phyloP scores from a whole-genome alignment of 2,113 vertebrate genomes.

The Nycticebus coucang region DNA sequence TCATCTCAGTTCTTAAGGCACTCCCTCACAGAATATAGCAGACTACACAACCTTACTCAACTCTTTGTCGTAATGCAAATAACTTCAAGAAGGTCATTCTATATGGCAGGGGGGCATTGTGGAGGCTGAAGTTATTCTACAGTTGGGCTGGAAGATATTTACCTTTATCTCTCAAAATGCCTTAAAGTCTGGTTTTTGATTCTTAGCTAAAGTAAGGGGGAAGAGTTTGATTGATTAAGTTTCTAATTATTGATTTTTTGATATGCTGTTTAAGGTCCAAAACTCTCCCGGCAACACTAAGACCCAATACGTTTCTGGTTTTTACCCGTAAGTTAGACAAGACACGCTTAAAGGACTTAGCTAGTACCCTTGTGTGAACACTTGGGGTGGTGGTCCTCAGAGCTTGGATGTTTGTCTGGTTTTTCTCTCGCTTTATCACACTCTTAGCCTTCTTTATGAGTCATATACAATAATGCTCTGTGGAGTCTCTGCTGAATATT shows the following conservation, averaged over 20 bases:
- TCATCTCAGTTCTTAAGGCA: neutral
- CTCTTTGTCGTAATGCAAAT: neutral
- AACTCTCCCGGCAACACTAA: neutral
- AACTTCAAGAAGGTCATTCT: neutral
- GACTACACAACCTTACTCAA: neutral
- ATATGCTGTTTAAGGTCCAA: neutral
- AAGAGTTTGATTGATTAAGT: neutral
- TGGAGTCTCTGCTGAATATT: neutral
- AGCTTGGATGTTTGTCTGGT: neutral
- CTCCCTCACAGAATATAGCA: neutral
- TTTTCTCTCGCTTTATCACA: neutral
- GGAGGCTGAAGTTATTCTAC: neutral
- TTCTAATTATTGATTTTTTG: neutral
- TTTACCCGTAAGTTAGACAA: neutral
- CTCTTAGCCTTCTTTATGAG: neutral
- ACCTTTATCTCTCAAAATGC: neutral
- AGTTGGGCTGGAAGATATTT: neutral
- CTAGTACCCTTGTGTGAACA: neutral
- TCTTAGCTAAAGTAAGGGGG: neutral
- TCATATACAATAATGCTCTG: neutral
- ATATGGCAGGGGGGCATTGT: accelerated
- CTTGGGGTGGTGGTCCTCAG: neutral
- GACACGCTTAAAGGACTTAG: neutral
- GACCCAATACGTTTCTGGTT: neutral
- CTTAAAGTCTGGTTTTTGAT: neutral